Percentiles rank a stretch among this genome's conserved stretches.
Evolutionary conservation across 2,888 invertebrate genomes (phyloP).

Genomic region (Strigamia maritima): DNA sequence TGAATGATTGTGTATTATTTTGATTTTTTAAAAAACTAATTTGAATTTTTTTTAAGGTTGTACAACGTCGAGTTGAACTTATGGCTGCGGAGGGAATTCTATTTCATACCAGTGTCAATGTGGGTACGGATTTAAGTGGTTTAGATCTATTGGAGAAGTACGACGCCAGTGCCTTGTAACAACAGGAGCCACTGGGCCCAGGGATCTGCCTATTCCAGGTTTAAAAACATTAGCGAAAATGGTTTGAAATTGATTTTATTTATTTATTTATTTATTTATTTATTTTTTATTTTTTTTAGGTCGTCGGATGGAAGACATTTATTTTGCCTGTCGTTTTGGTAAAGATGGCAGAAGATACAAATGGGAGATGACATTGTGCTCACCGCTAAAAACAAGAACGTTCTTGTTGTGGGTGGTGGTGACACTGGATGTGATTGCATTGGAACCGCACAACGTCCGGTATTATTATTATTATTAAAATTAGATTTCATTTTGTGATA

Average conservation of each 20-base stretch:
- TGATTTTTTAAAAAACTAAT: not conserved
- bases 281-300: slow-evolving; percentile 66
- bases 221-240: not conserved
- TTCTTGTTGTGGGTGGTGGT: slow-evolving; percentile 82
- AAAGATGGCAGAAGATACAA: slow-evolving; percentile 94
- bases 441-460: slow-evolving; percentile 83
- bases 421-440: slow-evolving; percentile 98
- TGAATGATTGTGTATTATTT: not conserved
- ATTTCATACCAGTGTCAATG: slow-evolving; percentile 84
- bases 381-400: slow-evolving; percentile 87
- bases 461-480: not conserved
- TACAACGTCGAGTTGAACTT: slow-evolving; percentile 80
- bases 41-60: slow-evolving; percentile 55
- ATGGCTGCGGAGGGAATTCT: slow-evolving; percentile 82
- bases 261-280: not conserved
- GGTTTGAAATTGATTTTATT: not conserved
- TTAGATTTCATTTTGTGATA: not conserved
- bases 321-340: slow-evolving; percentile 96
- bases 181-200: slow-evolving; percentile 93
- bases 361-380: slow-evolving; percentile 64
- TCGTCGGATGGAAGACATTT: slow-evolving; percentile 83
- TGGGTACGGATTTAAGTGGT: slow-evolving; percentile 85
- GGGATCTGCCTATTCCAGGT: slow-evolving; percentile 67
- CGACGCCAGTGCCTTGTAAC: slow-evolving; percentile 91
- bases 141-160: slow-evolving; percentile 61